Conservation (phyloP, 2,888 invertebrate genomes). For the Lapara coniferarum region DNA sequence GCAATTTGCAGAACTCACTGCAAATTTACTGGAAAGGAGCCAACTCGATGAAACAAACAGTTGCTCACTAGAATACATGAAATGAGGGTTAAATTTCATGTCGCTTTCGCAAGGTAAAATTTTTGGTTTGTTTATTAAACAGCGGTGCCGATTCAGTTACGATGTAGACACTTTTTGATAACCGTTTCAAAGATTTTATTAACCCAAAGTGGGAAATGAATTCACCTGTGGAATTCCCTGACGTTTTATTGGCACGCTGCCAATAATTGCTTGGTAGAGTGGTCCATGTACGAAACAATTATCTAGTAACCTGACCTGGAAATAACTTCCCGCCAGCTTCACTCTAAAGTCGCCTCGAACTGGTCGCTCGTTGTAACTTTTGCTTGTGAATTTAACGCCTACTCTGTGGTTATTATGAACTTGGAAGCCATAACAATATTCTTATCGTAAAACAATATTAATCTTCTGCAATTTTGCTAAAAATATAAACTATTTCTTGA, state of each 20-base stretch:
- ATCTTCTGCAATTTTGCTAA: no score
- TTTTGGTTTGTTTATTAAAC: conserved; percentile 8
- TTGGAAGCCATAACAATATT: background rate
- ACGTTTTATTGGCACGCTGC: conserved; percentile 40
- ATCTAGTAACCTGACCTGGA: conserved; percentile 43
- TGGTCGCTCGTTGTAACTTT: conserved; percentile 13
- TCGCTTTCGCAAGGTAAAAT: conserved; percentile 22
- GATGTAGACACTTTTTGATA: background rate
- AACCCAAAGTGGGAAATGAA: conserved; percentile 14
- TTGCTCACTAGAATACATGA: conserved; percentile 24
- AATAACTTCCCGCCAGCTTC: conserved; percentile 36
- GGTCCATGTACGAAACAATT: conserved; percentile 40
- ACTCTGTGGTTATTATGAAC: background rate
- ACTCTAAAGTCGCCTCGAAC: conserved; percentile 16
- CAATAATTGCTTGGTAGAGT: conserved; percentile 34
- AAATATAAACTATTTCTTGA: no score
- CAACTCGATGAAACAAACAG: conserved; percentile 29
- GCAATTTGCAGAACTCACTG: conserved; percentile 34
- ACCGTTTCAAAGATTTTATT: background rate
- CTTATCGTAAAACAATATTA: no score
- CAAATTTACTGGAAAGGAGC: conserved; percentile 31
- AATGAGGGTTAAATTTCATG: conserved; percentile 22
- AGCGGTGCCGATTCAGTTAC: background rate
- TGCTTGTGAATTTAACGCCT: background rate
- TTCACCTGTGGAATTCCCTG: conserved; percentile 47